Evolutionary conservation across 2,113 vertebrate genomes (phyloP).

Genomic region (Atractosteus spatula): DNA sequence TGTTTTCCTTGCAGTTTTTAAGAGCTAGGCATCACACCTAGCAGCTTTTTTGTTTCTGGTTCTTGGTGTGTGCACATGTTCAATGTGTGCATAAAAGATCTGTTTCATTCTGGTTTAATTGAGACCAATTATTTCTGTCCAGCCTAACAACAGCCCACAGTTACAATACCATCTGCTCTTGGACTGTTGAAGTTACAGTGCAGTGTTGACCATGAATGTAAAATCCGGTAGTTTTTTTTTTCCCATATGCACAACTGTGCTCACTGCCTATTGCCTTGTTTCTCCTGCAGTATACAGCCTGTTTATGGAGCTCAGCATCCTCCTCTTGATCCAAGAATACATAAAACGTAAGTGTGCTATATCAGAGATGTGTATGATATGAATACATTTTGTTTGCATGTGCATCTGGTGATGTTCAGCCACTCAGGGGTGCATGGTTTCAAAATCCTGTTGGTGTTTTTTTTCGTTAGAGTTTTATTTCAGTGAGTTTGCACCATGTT

Average conservation of each 20-base stretch:
- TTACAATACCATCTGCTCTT: background rate
- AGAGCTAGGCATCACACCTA: no score
- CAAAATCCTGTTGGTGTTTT: background rate
- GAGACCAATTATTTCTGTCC: background rate
- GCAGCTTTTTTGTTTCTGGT: no score
- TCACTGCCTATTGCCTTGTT: slow-evolving; percentile 15
- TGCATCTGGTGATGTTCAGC: background rate
- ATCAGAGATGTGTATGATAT: slow-evolving; percentile 19
- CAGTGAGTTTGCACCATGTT: background rate
- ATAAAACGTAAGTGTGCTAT: slow-evolving; percentile 79
- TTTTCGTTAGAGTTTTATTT: background rate
- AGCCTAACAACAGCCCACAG: background rate
- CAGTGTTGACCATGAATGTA: background rate
- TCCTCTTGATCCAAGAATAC: slow-evolving; percentile 83
- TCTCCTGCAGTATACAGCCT: slow-evolving; percentile 79
- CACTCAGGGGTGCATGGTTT: background rate
- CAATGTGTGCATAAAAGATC: no score
- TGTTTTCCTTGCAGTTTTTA: no score
- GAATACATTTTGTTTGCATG: background rate
- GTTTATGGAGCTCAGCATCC: slow-evolving; percentile 96
- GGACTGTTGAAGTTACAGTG: background rate
- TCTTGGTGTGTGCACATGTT: no score
- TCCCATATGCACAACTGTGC: no score
- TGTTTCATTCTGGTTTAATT: background rate
- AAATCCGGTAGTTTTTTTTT: no score